phyloP scores from a whole-genome alignment of 2,113 vertebrate genomes.

The Sigmodon hispidus region DNA sequence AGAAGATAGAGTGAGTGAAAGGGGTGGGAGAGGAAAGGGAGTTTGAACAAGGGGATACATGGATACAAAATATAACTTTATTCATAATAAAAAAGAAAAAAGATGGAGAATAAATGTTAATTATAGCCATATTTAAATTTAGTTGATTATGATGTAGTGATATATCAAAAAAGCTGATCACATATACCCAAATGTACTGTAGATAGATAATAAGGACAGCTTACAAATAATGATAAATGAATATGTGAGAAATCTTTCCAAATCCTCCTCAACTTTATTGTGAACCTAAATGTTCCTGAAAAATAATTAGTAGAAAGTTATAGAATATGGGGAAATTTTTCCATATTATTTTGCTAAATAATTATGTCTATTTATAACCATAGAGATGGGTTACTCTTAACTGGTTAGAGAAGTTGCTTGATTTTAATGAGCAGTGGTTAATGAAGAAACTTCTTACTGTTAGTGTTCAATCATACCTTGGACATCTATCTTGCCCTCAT shows the following conservation, averaged over 20 bases:
- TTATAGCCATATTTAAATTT: background rate
- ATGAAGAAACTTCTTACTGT: background rate
- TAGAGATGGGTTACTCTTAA: background rate
- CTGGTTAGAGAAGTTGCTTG: background rate
- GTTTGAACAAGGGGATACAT: too few relatives aligned
- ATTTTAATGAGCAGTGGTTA: background rate
- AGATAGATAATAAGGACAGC: rapidly evolving
- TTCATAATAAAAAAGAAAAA: too few relatives aligned
- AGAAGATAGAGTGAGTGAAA: too few relatives aligned
- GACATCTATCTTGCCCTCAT: background rate
- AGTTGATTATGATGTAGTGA: background rate
- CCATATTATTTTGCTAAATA: background rate
- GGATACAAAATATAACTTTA: too few relatives aligned
- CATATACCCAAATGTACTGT: background rate
- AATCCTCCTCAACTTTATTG: background rate
- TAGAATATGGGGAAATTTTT: background rate
- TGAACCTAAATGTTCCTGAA: background rate
- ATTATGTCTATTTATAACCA: background rate
- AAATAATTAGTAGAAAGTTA: too few relatives aligned
- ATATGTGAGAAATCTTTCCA: background rate
- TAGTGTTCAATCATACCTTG: background rate
- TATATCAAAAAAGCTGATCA: background rate
- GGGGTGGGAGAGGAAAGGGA: too few relatives aligned
- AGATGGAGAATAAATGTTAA: background rate
- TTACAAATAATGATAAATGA: rapidly evolving